phyloP scores from a whole-genome alignment of 2,113 vertebrate species.

The Probosciger aterrimus region DNA sequence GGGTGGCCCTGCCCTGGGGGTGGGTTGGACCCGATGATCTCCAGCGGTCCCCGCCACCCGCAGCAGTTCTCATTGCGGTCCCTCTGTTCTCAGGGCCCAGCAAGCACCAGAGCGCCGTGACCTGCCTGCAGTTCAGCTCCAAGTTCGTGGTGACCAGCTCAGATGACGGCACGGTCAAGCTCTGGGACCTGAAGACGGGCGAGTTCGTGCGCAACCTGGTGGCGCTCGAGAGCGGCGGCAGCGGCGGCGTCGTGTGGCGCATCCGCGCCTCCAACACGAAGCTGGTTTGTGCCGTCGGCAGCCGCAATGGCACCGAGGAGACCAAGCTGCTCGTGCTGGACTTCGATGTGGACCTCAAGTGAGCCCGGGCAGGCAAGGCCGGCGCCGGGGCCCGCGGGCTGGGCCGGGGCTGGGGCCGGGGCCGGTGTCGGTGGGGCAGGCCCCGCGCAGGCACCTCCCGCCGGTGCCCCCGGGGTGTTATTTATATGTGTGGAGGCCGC shows the following conservation, averaged over 20 bases:
- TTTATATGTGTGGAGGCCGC: neutral
- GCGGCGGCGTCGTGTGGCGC: constrained; percentile 60
- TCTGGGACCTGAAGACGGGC: constrained; percentile 70
- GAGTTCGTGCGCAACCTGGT: constrained; percentile 71
- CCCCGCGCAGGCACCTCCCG: neutral
- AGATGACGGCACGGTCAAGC: constrained; percentile 53
- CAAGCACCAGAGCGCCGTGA: constrained; percentile 70
- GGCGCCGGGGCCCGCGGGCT: neutral
- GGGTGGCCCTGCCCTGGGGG: neutral
- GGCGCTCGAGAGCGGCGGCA: constrained; percentile 65
- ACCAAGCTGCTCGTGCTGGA: constrained; percentile 73
- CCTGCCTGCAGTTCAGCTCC: constrained; percentile 73
- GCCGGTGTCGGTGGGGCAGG: neutral
- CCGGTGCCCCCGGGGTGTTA: neutral
- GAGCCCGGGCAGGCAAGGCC: neutral
- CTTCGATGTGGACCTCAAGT: constrained; percentile 65
- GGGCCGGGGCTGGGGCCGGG: too few species aligned
- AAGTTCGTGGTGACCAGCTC: constrained; percentile 73
- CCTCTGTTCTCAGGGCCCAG: constrained; percentile 45
- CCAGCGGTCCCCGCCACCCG: neutral
- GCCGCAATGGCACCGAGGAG: constrained; percentile 69
- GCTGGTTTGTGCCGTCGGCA: constrained; percentile 65
- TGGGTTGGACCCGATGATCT: neutral
- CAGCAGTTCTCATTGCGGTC: neutral
- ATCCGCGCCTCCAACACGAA: constrained; percentile 66